These are phyloP conservation scores for Chelonia mydas DNA, from an alignment of 2,797 vertebrate genomes.

Conservation along the genomic window DNA sequence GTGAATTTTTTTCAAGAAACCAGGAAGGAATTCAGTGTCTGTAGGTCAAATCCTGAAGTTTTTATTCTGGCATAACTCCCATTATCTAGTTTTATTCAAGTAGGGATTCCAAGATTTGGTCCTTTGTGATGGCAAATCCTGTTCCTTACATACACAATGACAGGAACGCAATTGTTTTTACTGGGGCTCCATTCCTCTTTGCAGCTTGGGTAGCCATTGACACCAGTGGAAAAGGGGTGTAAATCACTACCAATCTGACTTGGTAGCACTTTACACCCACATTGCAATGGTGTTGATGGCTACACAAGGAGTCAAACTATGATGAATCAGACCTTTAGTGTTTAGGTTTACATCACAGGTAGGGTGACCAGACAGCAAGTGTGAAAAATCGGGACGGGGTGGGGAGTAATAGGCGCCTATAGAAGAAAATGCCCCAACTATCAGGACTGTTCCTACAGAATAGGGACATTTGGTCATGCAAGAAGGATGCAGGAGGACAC, in stretches of 20 bases:
- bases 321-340: constrained; percentile 36
- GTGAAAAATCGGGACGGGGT: no score
- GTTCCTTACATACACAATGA: neutral
- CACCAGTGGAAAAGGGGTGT: neutral
- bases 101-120: neutral
- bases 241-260: constrained; percentile 43
- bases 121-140: neutral
- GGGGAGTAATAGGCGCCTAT: no score
- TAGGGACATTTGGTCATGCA: no score
- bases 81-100: neutral
- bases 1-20: neutral
- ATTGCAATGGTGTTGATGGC: constrained; percentile 18
- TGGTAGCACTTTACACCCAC: constrained; percentile 38
- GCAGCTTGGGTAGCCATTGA: neutral
- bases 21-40: neutral
- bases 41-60: neutral
- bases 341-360: constrained; percentile 48
- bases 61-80: neutral
- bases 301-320: constrained; percentile 10
- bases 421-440: no score
- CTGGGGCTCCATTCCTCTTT: neutral
- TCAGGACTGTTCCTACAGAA: no score
- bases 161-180: neutral
- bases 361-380: neutral
- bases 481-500: no score